Evolutionary conservation across 2,888 invertebrate species (phyloP), one percentile per base, ranked within the genome.

Genomic region (Drosophila nr. perissopoda): DNA sequence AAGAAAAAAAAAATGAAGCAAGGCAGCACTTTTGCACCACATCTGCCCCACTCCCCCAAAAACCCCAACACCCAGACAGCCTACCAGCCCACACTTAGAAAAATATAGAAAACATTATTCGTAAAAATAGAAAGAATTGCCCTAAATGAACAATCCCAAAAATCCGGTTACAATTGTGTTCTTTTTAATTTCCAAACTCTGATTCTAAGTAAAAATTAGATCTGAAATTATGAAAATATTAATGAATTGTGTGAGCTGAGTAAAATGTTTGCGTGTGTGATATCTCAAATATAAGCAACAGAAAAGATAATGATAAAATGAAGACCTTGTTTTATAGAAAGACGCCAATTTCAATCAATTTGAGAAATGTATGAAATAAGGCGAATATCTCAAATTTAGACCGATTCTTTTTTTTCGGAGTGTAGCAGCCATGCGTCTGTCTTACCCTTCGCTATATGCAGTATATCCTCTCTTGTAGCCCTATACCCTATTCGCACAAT

Each of bases 21-120:
- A 67, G 63, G 58, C 76, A 76, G 67, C 76, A 70, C 76, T 64
- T 67, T 76, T 67, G 42, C 51, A 31, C 54, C 38, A 33, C 31
- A 16, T 11, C 53, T 27, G 3, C 36, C 36, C 16, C 27, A 18
- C 16, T 25, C 40, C 31, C 34, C 13, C 6, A 2, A 5, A 0
- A 42, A 11, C 18, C 42, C 31, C 21, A 2, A 8, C 10, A 21
- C 6, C 21, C 31, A 10, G 25, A 25, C 13, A 46, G 7, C 2
- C 18, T 0, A 13, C 58, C 31, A 25, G 25, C 8, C 2, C 2
- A 46, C 46, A 46, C 46, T 46, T 25, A 4, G 46, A 46, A 21
- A 25, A 46, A 46, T 25, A 31, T 7, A 4, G 13, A 46, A 21
- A 25, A 4, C 16, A 25, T 46, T 25, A 8, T 46, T 7, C 7